Evolutionary conservation across 2,888 invertebrate species (phyloP), one percentile per base, ranked within the genome.

Genomic region (Invenusta paracnida): DNA sequence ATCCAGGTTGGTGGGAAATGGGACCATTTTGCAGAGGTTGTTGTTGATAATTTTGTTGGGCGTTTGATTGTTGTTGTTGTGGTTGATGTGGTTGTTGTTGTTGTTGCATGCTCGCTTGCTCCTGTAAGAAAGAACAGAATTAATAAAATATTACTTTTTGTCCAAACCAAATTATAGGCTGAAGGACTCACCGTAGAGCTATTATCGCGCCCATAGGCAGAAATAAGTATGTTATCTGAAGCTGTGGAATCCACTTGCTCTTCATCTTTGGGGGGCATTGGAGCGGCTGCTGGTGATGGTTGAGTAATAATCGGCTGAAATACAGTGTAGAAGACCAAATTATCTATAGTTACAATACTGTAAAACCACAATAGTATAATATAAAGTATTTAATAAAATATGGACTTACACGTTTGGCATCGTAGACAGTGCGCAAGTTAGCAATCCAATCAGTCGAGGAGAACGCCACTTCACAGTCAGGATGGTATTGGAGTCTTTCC

Each of bases 391-490:
- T 13, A n/a, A 73, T 5, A 5, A 5, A n/a, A 5, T 23, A 13
- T 23, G 23, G 23, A 73, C 73, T 73, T 5, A 73, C 73, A 2
- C 73, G 17, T 5, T 13, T 23, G 25, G 73, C 5, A 25, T 73
- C 73, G 23, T 73, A 73, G 11, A 31, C 81, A 48, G 86, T 25
- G 82, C 86, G 81, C 87, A 84, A n/a, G n/a, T 84, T 83, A 23
- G 17, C 81, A 2, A 84, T 67, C 84, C 84, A 84, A 2, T 84
- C 84, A 0, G 67, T 25, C 13, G n/a, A 0, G 25, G 30, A 67
- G 2, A 73, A 29, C 2, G 66, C 67, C 25, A 84, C 84, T 23
- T 73, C 73, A 81, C 84, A 84, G 29, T 30, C 84, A 23, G 84
- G 84, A 48, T 84, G 84, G 81, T n/a, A 84, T 23, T 84, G 84